Evolutionary conservation across 2,797 vertebrate species (phyloP), one percentile per base, ranked within the genome.

Genomic region (Staurois parvus): DNA sequence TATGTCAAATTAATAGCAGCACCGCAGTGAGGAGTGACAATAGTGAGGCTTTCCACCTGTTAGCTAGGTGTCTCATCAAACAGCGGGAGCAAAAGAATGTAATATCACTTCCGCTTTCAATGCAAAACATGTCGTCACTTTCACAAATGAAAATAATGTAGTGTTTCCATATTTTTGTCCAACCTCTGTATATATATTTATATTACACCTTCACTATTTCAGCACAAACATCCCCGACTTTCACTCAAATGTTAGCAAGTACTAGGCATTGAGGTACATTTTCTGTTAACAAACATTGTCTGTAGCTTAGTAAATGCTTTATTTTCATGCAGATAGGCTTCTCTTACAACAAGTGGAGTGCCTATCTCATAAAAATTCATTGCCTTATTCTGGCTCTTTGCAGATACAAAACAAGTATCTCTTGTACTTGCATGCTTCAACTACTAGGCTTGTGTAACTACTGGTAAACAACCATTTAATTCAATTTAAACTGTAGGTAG

Each of bases 401-500:
- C 76, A 79, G 28, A 68, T 90, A 80, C 52, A 81, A 88, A 87
- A 80, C 17, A 75, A 37, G 87, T 48, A 62, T 87, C 64, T 82
- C 76, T 75, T 89, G 56, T 52, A 88, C 28, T 89, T 79, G 3
- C 5, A 64, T 42, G 81, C 76, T 30, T 56, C 32, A 77, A 85
- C 85, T 88, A 85, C 73, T 85, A 64, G 40, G 75, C 9, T 81
- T 86, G 29, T 75, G 74, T 84, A 88, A 85, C 86, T 89, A 82
- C 0, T 72, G 74, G 30, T 26, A 88, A 62, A 84, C 84, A 0
- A 77, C n/a, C 32, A 11, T 79, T 87, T 34, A 81, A 83, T 77
- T 79, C 13, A 87, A 48, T 66, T 62, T 81, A 45, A 21, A 83
- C 5, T 40, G 72, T 56, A 84, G 80, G 0, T 88, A 56, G 26